Evolutionary conservation across 2,113 vertebrate genomes (phyloP).

Genomic region (Trichechus manatus): DNA sequence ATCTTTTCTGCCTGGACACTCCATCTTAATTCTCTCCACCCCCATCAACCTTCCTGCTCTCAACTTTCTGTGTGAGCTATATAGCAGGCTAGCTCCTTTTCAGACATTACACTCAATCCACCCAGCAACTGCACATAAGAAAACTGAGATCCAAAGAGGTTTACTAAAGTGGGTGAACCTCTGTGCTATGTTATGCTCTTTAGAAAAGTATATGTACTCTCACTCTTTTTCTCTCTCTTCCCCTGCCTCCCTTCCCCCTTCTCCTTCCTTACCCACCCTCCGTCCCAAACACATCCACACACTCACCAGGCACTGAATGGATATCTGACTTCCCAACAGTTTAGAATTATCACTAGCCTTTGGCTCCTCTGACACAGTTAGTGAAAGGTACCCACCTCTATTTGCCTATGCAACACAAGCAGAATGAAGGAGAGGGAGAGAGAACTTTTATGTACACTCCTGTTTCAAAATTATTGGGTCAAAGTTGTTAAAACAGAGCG

Average conservation of each 20-base stretch:
- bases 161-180: not conserved
- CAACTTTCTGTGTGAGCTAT: not conserved
- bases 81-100: not conserved
- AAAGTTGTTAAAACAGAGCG: not conserved
- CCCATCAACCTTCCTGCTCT: not conserved
- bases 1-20: not conserved
- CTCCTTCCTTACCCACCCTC: not conserved
- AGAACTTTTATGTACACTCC: not conserved
- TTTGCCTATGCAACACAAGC: not conserved
- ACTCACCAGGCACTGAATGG: not conserved
- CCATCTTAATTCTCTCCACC: not conserved
- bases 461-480: slow-evolving; percentile 1
- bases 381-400: not conserved
- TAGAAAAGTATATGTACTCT: not conserved
- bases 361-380: not conserved
- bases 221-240: not conserved
- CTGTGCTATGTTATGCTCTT: not conserved
- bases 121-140: not conserved
- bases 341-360: not conserved
- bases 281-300: not conserved
- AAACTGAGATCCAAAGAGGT: not conserved
- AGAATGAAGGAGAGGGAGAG: not conserved
- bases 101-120: not conserved
- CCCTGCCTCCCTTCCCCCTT: not conserved
- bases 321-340: not conserved